Conservation (phyloP, 1,140 invertebrate genomes). For the Steinernema khuongi region DNA sequence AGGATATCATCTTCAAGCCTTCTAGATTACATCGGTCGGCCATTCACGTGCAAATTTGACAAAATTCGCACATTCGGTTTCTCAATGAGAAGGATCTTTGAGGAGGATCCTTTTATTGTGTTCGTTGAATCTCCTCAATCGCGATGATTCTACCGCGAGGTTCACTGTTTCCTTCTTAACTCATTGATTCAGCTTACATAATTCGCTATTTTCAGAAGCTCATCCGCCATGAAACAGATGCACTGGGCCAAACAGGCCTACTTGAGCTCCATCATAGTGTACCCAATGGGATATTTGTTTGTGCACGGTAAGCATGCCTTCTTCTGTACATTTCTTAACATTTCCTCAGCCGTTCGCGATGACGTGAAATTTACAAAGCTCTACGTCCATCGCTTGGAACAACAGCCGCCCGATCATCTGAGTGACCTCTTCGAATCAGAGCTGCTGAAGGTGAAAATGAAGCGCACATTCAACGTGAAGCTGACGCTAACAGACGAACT, state of each 20-base stretch:
- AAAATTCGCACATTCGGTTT: too few relatives aligned
- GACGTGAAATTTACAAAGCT: background rate
- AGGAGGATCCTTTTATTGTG: too few relatives aligned
- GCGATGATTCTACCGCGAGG: too few relatives aligned
- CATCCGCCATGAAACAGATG: background rate
- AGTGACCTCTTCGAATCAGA: constrained; percentile 31
- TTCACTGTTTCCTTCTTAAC: too few relatives aligned
- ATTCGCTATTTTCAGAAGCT: too few relatives aligned
- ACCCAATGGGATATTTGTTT: constrained; percentile 29
- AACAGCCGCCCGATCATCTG: constrained; percentile 20
- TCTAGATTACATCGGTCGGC: too few relatives aligned
- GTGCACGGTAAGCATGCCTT: constrained; percentile 24
- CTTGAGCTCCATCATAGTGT: constrained; percentile 12
- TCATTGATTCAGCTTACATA: too few relatives aligned
- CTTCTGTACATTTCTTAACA: background rate
- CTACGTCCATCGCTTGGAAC: constrained; percentile 24
- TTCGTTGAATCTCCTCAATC: too few relatives aligned
- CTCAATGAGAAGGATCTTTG: too few relatives aligned
- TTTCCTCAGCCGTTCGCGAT: constrained; percentile 6
- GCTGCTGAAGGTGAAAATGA: constrained; percentile 26
- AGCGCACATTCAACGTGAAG: constrained; percentile 13
- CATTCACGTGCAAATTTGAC: too few relatives aligned
- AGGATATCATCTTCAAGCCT: too few relatives aligned
- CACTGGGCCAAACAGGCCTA: constrained; percentile 26
- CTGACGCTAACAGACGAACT: constrained; percentile 28